phyloP scores from a whole-genome alignment of 2,888 invertebrate genomes.

The Schrankia costaestrigalis region DNA sequence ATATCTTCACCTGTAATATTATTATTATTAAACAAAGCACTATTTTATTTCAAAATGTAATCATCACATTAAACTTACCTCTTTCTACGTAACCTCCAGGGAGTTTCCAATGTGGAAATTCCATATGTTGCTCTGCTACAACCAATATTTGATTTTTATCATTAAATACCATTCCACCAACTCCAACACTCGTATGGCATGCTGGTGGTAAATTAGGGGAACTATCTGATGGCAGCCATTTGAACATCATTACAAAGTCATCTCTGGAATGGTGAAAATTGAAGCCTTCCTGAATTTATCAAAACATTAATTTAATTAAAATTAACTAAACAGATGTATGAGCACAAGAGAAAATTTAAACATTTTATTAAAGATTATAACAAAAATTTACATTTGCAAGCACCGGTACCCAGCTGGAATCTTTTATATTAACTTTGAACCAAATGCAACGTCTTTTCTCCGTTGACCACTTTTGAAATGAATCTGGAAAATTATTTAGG shows the following conservation, averaged over 20 bases:
- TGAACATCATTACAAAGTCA: slow-evolving; percentile 88
- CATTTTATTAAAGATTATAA: neutral
- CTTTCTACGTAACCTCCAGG: slow-evolving; percentile 96
- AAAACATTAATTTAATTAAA: neutral
- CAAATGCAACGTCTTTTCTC: slow-evolving; percentile 86
- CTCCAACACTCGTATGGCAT: slow-evolving; percentile 89
- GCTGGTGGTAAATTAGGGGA: slow-evolving; percentile 86
- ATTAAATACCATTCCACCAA: slow-evolving; percentile 92
- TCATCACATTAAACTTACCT: slow-evolving; percentile 70
- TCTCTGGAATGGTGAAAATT: slow-evolving; percentile 92
- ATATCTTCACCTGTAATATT: slow-evolving; percentile 87
- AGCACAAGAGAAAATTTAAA: neutral
- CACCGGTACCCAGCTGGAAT: slow-evolving; percentile 88
- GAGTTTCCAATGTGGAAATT: slow-evolving; percentile 88
- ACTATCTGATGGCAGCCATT: slow-evolving; percentile 85
- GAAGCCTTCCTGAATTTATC: slow-evolving; percentile 84
- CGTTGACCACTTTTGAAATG: slow-evolving; percentile 84
- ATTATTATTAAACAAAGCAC: no score
- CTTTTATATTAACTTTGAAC: slow-evolving; percentile 87
- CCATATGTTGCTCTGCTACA: slow-evolving; percentile 86
- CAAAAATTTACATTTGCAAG: slow-evolving; percentile 81
- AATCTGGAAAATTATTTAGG: slow-evolving; percentile 73
- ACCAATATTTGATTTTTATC: slow-evolving; percentile 88
- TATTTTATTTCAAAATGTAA: neutral
- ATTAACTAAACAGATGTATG: neutral